Evolutionary conservation across 2,888 invertebrate genomes (phyloP), one percentile per base, ranked within the genome.

Genomic region (Terebella lapidaria): DNA sequence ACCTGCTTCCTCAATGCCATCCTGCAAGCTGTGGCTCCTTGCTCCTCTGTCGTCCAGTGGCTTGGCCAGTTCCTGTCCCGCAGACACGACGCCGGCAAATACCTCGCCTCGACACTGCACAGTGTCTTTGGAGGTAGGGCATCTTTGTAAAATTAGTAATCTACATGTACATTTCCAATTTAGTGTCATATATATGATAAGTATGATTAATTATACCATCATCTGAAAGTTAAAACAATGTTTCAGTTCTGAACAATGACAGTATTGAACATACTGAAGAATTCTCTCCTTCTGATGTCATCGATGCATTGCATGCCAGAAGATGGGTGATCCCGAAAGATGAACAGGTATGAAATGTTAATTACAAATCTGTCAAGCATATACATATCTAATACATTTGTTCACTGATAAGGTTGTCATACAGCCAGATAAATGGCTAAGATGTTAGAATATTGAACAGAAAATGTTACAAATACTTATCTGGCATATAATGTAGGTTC

Each of bases 1-100:
- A 93, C 94, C 0, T 95, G 95, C 81, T 95, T 94, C 78, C 83
- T 95, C 58, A 95, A 95, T 82, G 90, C 94, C 0, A 83, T 94
- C 53, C 83, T 95, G 27, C 95, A 95, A 83, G 90, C 92, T 1
- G 82, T 94, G 68, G 91, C 94, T 26, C 89, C 93, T 2, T 92
- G 92, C 78, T 89, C 91, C 42, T 86, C 86, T 63, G 90, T 94
- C 74, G 86, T 89, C 61, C 85, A 86, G 18, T 95, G 94, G 94
- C 82, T 94, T 29, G 86, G 72, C 62, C 82, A 83, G 71, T 84
- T 85, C 15, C 28, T 76, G 62, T 63, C 56, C 28, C 52, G 59
- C 28, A 57, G 61, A 3, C 59, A 65, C n/a, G 63, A 67, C 22
- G 68, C 66, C 49, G 52, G 45, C 10, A 24, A 58, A 29, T 63